phyloP scores from a whole-genome alignment of 92 coral and sea anemone species.

The Porites lobata region DNA sequence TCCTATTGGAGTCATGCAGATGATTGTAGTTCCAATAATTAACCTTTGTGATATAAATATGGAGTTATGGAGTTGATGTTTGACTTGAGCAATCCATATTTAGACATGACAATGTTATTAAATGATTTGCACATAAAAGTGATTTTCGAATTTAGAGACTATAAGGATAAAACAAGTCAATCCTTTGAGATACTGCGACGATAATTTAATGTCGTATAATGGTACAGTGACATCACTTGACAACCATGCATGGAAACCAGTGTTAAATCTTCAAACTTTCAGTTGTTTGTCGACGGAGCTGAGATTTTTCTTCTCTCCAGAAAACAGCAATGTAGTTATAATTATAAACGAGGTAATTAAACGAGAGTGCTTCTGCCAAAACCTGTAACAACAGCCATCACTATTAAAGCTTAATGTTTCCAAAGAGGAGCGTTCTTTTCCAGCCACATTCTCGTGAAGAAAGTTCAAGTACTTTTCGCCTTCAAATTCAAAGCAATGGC shows the following conservation, averaged over 20 bases:
- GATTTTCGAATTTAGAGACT: not conserved
- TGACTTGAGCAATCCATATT: constrained; percentile 7
- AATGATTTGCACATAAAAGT: constrained; percentile 8
- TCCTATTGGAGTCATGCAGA: not conserved
- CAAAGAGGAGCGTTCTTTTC: not conserved
- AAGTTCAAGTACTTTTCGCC: not conserved
- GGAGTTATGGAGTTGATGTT: not conserved
- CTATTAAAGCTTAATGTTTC: not conserved
- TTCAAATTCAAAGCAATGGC: constrained; percentile 2
- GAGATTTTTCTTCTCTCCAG: not conserved
- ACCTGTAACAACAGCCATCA: not conserved
- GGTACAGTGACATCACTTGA: not conserved
- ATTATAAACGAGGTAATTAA: no score
- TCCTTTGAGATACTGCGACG: not conserved
- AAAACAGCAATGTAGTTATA: not conserved
- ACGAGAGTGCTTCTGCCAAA: not conserved
- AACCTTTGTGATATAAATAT: not conserved
- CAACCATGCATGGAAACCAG: constrained; percentile 5
- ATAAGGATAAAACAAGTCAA: constrained; percentile 23
- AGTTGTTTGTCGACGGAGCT: not conserved
- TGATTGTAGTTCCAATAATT: not conserved
- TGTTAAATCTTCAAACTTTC: not conserved
- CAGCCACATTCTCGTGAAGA: constrained; percentile 34
- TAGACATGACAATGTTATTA: not conserved
- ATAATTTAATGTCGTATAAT: not conserved